These are phyloP conservation scores for Melipona quadrifasciata DNA, from an alignment of 1,140 invertebrate species.

Conservation along the genomic window DNA sequence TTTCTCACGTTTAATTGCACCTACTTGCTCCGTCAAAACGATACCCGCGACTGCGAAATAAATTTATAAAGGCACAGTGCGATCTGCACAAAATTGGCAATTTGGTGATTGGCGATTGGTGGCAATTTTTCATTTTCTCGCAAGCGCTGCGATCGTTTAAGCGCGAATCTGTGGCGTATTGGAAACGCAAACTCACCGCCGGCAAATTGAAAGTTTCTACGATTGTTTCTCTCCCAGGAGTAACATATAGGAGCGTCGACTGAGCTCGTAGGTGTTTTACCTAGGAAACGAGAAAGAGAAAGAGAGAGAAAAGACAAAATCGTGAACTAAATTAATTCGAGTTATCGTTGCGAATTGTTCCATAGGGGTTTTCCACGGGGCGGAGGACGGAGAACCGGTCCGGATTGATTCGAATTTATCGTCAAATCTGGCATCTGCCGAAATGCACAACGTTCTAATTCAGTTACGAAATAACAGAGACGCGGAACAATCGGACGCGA, in stretches of 20 bases:
- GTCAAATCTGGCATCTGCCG: conserved; percentile 71
- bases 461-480: conserved; percentile 56
- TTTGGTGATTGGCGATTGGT: no score
- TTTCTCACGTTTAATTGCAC: neutral
- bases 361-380: neutral
- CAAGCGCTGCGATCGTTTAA: neutral
- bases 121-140: no score
- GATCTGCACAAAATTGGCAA: no score
- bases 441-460: conserved; percentile 59
- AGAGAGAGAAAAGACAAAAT: neutral
- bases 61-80: neutral
- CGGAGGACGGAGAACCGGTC: no score
- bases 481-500: conserved; percentile 18
- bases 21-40: neutral
- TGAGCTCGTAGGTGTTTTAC: accelerated
- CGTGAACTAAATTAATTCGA: neutral
- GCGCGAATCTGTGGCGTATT: no score
- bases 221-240: neutral
- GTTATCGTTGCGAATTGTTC: conserved; percentile 4
- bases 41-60: neutral
- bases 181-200: neutral
- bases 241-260: neutral
- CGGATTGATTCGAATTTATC: conserved; percentile 54
- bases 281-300: neutral
- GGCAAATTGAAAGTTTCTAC: conserved; percentile 18